phyloP scores from a whole-genome alignment of 2,113 vertebrate genomes.

The Erythrocebus patas region DNA sequence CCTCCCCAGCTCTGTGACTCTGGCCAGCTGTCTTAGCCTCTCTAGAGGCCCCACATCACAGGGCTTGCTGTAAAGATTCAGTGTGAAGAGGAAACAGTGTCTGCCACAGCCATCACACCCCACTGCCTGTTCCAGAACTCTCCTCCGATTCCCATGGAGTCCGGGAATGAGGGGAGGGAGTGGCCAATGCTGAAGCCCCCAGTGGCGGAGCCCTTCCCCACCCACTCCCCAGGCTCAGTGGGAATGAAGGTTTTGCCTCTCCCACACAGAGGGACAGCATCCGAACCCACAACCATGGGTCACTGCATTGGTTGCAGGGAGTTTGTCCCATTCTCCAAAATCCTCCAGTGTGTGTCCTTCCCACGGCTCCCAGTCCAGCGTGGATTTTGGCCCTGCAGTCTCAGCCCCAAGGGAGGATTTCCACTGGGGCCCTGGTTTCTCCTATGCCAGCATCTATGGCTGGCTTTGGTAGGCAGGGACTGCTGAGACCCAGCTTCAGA shows the following conservation, averaged over 20 bases:
- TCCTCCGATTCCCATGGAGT: neutral
- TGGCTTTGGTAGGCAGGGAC: neutral
- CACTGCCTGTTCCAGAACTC: neutral
- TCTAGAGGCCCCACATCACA: neutral
- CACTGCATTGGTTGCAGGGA: neutral
- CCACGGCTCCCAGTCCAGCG: neutral
- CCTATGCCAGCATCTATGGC: neutral
- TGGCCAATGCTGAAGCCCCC: accelerated
- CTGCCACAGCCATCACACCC: neutral
- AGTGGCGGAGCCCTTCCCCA: accelerated
- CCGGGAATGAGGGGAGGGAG: neutral
- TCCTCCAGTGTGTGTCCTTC: neutral
- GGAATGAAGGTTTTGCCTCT: neutral
- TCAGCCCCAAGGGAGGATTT: neutral
- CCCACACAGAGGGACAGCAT: no score
- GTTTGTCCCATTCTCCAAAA: neutral
- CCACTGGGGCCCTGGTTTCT: neutral
- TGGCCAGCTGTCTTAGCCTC: neutral
- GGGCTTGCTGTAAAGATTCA: neutral
- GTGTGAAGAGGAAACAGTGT: neutral
- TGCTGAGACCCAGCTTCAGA: neutral
- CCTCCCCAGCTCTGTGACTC: neutral
- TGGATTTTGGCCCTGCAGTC: neutral
- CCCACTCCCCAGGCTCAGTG: accelerated
- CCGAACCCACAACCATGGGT: neutral